A percentile compares a stretch with the other conserved stretches of the same genome.
phyloP scores from a whole-genome alignment of 1,140 invertebrate species.

The Drosophila baimaii region DNA sequence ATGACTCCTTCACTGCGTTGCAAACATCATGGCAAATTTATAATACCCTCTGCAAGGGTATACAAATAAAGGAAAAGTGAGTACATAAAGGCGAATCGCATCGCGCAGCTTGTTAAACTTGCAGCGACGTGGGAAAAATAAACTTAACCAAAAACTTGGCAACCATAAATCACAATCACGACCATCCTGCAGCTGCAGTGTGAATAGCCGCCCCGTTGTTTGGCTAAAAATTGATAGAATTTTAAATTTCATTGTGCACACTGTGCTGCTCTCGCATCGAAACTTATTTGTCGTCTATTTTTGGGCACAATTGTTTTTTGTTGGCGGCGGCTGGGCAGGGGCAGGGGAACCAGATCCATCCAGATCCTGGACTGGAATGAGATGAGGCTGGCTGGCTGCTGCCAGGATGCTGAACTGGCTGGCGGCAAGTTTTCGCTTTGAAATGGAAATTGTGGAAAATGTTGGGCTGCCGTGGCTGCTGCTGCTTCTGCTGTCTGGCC shows the following conservation, averaged over 20 bases:
- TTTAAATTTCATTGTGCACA: constrained; percentile 60
- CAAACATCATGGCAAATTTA: too few species aligned
- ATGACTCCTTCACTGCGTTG: too few species aligned
- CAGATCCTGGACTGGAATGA: background rate
- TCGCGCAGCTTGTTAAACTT: constrained; percentile 13
- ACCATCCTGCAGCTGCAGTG: constrained; percentile 21
- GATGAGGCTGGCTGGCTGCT: constrained; percentile 1
- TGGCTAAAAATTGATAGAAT: constrained; percentile 61
- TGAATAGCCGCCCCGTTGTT: constrained; percentile 1
- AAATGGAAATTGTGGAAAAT: constrained; percentile 68
- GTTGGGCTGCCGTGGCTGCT: constrained; percentile 29
- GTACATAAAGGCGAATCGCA: too few species aligned
- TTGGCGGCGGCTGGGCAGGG: background rate
- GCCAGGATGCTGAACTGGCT: constrained; percentile 36
- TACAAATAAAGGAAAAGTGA: too few species aligned
- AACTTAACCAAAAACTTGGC: constrained; percentile 26
- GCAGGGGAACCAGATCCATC: constrained; percentile 17
- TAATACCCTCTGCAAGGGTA: too few species aligned
- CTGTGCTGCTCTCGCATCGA: constrained; percentile 36
- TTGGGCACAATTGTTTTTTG: constrained; percentile 48
- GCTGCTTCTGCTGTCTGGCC: constrained; percentile 48
- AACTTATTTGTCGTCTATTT: constrained; percentile 61
- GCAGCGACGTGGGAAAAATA: constrained; percentile 13
- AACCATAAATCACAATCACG: constrained; percentile 50
- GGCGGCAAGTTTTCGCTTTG: constrained; percentile 63